Base-by-base conservation (phyloP, 2,888 invertebrate genomes). In the Drosophila phalerata region DNA sequence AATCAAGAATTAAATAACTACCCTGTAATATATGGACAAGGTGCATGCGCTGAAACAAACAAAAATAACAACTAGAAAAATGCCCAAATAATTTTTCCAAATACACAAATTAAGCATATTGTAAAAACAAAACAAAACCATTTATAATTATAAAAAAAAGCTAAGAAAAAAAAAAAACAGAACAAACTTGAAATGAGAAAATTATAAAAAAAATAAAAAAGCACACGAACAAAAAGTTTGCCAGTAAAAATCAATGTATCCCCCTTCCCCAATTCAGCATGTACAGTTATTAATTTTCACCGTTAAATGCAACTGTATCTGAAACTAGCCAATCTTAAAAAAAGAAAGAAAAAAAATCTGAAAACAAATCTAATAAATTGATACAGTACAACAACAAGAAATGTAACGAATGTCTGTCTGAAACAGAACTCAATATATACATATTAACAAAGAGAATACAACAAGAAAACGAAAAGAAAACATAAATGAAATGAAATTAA, bases 1-100 rank as follows among this genome's bases (percentile, higher is more conserved):
- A 17, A 38, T 48, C 37, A 49, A 43, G 30, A 48, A 45, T 17
- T 43, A 70, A 66, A 52, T 22, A 34, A 71, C 66, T 71, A 68
- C 51, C 49, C 51, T 75, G 67, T 73, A 75, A 77, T 72, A 69
- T 69, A 68, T 65, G 55, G 63, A 62, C 34, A 60, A 60, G 66
- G 72, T 73, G 73, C 62, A 61, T 62, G 47, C 66, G 48, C 64
- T 53, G 62, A 62, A 70, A 52, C 42, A 62, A 65, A 67, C 48
- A 57, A 43, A 56, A 40, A 57, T 19, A 61, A 66, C 67, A 56
- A 42, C 51, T 74, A 61, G 64, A 63, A 60, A 69, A 79, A 52
- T 64, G 63, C 64, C 67, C 57, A 71, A 73, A 74, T 51, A 73
- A 66, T 40, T 68, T 61, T 66, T 58, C 60, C 66, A 77, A 72